Evolutionary conservation across 2,113 vertebrate species (phyloP), one percentile per base, ranked within the genome.

Genomic region (Stegastes partitus): DNA sequence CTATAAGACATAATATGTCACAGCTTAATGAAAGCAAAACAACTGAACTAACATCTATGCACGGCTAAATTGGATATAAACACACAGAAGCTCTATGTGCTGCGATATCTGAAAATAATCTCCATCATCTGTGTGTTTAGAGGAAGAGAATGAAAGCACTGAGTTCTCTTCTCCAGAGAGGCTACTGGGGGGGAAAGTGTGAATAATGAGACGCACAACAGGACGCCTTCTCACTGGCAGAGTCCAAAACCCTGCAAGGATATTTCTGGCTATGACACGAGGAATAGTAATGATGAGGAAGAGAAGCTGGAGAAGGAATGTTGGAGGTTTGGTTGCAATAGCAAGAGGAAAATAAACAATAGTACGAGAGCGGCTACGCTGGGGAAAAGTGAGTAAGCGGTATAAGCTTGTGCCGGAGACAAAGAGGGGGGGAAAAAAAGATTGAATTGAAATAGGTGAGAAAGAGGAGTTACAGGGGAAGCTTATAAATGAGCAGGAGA

Each of bases 141-240:
- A 65, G 26, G 16, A 16, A 66, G 26, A 28, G 5, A 16, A 42
- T 47, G 18, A 79, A 57, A 53, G 21, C 45, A 42, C 1, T 28
- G 21, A 34, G 2, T 68, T 59, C 49, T 68, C 49, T 23, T 47
- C 31, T 44, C 39, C 47, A 23, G 3, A 51, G 18, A 51, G 21
- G 18, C 18, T 56, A 15, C 53, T 44, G 21, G 25, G 15, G n/a
- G 31, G 54, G 31, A 31, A 62, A 54, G 47, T 22, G 64, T 62
- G 66, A 83, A 69, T 87, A 79, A 65, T 75, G 56, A 83, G 56
- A 62, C 37, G 11, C 58, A 44, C 66, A 59, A 3, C 22, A 21
- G 70, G 74, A 59, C 62, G 23, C 53, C 4, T 76, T 57, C 39
- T 12, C 68, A 25, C 66, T 49, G 57, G 59, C 65, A 31, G 21